These are phyloP conservation scores for Lepidocyrtoides sp. DNA, from an alignment of 2,888 invertebrate species.

Conservation along the genomic window DNA sequence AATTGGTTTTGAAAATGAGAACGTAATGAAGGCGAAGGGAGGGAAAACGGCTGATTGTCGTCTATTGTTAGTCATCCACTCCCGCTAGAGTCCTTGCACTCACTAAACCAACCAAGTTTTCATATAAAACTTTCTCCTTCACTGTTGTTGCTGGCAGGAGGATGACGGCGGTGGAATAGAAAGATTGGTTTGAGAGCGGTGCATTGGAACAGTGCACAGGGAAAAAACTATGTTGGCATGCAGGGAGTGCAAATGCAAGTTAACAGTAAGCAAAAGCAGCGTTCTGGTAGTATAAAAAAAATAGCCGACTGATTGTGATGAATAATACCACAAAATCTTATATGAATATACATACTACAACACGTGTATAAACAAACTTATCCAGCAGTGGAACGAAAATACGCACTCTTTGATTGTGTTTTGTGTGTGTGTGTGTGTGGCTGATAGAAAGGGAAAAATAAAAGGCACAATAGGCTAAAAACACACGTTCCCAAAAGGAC, in stretches of 20 bases:
- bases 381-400: too few species aligned
- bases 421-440: not conserved
- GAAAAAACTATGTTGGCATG: constrained; percentile 57
- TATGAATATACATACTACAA: constrained; percentile 1
- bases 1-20: constrained; percentile 78
- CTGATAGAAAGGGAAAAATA: constrained; percentile 24
- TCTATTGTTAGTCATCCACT: constrained; percentile 72
- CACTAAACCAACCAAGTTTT: constrained; percentile 26
- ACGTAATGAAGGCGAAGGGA: constrained; percentile 75
- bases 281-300: too few species aligned
- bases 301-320: constrained; percentile 49
- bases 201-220: constrained; percentile 67
- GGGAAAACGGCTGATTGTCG: constrained; percentile 75
- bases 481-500: not conserved
- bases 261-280: not conserved
- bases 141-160: constrained; percentile 10
- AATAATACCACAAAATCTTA: constrained; percentile 3
- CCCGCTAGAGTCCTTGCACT: not conserved
- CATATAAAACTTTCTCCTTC: constrained; percentile 45
- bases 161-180: constrained; percentile 32
- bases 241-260: constrained; percentile 38
- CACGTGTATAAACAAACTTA: not conserved
- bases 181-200: constrained; percentile 46
- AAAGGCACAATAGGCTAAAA: constrained; percentile 20
- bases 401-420: constrained; percentile 26